Percentiles rank a stretch among this genome's conserved stretches.
Conservation (phyloP, 2,797 vertebrate species). For the Nannoperca australis region DNA sequence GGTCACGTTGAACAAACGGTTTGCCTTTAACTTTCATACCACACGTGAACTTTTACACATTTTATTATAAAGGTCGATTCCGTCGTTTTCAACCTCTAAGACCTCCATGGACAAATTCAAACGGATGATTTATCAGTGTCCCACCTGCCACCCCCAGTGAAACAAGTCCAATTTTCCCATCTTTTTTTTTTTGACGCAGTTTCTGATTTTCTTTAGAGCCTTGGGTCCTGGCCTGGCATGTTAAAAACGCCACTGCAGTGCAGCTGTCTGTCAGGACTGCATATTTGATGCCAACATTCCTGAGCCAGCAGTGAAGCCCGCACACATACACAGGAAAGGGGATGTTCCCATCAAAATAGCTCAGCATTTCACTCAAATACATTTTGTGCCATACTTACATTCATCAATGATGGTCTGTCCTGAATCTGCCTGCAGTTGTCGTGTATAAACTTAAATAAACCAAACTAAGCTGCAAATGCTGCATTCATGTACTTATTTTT, state of each 20-base stretch:
- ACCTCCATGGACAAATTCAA: neutral
- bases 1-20: constrained; percentile 2
- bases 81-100: neutral
- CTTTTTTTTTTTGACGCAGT: neutral
- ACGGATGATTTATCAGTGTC: neutral
- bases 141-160: neutral
- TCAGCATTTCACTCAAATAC: constrained; percentile 84
- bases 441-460: constrained; percentile 11
- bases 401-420: neutral
- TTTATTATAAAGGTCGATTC: neutral
- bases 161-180: neutral
- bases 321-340: constrained; percentile 87
- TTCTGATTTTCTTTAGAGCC: constrained; percentile 80
- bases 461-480: neutral
- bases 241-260: constrained; percentile 90
- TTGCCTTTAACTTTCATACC: neutral
- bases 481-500: neutral
- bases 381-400: constrained; percentile 23
- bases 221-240: constrained; percentile 83
- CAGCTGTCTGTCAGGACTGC: constrained; percentile 93
- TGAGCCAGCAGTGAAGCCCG: constrained; percentile 91
- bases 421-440: constrained; percentile 18
- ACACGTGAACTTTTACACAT: neutral
- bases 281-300: constrained; percentile 92
- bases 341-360: constrained; percentile 88